These are phyloP conservation scores for Orchesellides sinensis DNA, from an alignment of 2,888 invertebrate genomes.

Conservation along the genomic window DNA sequence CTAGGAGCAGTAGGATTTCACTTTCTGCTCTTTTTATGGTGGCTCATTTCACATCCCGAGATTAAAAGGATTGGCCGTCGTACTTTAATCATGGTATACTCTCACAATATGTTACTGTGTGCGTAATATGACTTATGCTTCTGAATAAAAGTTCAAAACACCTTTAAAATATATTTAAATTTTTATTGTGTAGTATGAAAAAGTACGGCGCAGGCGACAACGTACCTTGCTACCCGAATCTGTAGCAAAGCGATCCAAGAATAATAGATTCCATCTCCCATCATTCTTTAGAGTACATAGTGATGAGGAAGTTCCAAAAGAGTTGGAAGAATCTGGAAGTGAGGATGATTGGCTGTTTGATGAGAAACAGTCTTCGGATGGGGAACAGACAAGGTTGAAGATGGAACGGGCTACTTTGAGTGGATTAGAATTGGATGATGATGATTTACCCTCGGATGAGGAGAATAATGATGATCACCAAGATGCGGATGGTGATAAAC, in stretches of 20 bases:
- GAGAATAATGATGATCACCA: neutral
- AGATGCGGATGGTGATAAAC: neutral
- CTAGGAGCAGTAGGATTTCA: neutral
- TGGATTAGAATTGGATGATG: neutral
- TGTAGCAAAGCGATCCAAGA: neutral
- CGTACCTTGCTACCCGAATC: neutral
- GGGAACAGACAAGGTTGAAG: neutral
- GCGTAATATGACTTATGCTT: neutral
- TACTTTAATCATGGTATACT: neutral
- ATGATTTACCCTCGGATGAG: too few species aligned
- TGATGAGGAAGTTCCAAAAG: neutral
- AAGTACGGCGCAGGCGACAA: neutral
- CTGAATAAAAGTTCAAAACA: too few species aligned
- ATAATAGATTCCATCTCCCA: neutral
- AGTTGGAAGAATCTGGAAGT: neutral
- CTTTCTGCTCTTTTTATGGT: neutral
- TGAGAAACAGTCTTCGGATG: neutral
- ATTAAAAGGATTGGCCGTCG: neutral
- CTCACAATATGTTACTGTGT: neutral
- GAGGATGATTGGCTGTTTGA: neutral
- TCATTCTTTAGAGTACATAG: neutral
- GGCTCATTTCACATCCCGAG: neutral
- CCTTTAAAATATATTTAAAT: neutral
- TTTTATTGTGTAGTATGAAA: neutral
- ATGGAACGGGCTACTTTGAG: neutral